Evolutionary conservation across 2,888 invertebrate species (phyloP), one percentile per base, ranked within the genome.

Genomic region (Leuctra nigra): DNA sequence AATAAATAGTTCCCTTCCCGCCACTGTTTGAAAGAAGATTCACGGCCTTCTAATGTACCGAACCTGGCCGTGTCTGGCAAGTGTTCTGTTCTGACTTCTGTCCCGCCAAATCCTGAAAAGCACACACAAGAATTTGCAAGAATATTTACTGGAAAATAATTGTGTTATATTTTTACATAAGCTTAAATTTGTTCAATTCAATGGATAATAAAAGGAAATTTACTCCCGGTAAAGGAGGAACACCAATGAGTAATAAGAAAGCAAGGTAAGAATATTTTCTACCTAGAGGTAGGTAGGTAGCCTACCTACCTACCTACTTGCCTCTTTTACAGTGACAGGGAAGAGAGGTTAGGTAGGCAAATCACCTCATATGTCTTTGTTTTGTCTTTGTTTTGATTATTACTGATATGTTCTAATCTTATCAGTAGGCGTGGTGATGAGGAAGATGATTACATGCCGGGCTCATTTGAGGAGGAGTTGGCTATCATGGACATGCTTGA

Each of bases 401-500:
- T 6, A 29, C 29, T 29, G 6, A 29, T 29, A 29, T n/a, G n/a
- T 29, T 29, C 6, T 29, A 7, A 11, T 11, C 29, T 29, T 6
- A 29, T 29, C 29, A 7, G 29, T 6, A 44, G 44, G 13, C 20
- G 4, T 23, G 44, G 22, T 39, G 75, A 75, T 14, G 77, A 84
- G 35, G 85, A 85, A 44, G 83, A 84, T 25, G 80, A 80, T 56
- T 79, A 78, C 62, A 55, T 56, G 23, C 73, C 76, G 33, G 73
- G 75, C 59, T 77, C 74, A 61, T 87, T 88, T 71, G 87, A 87
- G 70, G 80, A 81, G 4, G 84, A 85, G 65, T 72, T 88, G 62
- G 85, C 85, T 48, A 74, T 75, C 61, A 80, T 86, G 81, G 83
- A 84, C 61, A 75, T 71, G 24, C 63, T 70, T 59, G 73, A 73